Conservation (phyloP, 2,113 vertebrate genomes). For the Hassar affinis region DNA sequence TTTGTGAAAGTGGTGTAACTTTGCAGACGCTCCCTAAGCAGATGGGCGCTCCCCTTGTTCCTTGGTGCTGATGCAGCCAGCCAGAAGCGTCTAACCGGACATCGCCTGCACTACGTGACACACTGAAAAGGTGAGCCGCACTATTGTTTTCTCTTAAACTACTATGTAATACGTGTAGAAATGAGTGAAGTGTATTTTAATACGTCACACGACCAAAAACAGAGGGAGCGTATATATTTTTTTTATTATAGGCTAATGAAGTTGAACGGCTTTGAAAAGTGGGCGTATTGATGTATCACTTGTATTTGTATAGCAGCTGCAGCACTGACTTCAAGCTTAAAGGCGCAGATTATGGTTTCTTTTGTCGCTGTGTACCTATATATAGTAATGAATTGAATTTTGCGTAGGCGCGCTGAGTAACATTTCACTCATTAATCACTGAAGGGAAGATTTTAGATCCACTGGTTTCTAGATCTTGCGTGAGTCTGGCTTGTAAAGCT, state of each 20-base stretch:
- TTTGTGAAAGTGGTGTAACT: constrained; percentile 59
- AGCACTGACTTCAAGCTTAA: constrained; percentile 6
- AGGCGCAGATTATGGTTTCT: neutral
- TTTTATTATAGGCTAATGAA: neutral
- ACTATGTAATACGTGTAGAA: neutral
- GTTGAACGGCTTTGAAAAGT: constrained; percentile 48
- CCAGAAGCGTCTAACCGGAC: constrained; percentile 53
- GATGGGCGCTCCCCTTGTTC: constrained; percentile 58
- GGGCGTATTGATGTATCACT: constrained; percentile 43
- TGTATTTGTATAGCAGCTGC: constrained; percentile 48
- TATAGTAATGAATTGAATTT: neutral
- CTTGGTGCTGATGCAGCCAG: constrained; percentile 61
- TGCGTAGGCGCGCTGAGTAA: neutral
- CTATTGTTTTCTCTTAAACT: constrained; percentile 17
- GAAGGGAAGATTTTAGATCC: neutral
- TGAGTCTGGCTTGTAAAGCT: neutral
- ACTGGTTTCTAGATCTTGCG: neutral
- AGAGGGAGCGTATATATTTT: neutral
- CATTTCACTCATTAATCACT: constrained; percentile 1
- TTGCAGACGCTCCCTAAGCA: constrained; percentile 74
- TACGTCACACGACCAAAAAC: neutral
- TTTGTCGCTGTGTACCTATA: neutral
- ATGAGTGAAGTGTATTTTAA: neutral
- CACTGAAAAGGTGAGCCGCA: constrained; percentile 48
- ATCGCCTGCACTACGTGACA: constrained; percentile 34